These are phyloP conservation scores for Dysmachus trigonus DNA, from an alignment of 2,888 invertebrate genomes.

Conservation along the genomic window DNA sequence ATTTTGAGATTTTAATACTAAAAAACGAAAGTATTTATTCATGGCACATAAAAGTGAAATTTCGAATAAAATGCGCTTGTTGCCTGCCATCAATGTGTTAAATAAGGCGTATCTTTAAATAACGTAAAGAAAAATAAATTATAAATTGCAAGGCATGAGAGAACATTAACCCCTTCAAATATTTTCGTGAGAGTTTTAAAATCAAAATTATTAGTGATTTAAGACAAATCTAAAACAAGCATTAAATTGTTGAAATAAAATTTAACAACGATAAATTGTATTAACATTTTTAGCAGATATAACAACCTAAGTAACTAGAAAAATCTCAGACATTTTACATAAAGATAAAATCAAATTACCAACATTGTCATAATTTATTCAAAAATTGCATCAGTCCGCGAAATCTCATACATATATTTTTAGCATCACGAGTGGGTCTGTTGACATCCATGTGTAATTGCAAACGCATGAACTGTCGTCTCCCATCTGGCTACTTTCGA, in stretches of 20 bases:
- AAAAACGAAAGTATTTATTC: not conserved
- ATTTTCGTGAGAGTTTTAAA: not conserved
- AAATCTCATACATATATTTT: not conserved
- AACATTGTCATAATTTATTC: not conserved
- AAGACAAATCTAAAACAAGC: not conserved
- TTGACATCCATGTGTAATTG: not conserved
- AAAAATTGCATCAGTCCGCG: not conserved
- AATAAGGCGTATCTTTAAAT: not conserved
- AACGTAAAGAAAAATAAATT: not conserved
- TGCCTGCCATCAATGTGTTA: not conserved
- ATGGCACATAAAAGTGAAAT: constrained; percentile 53
- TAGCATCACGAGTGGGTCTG: constrained; percentile 1
- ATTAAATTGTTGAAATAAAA: not conserved
- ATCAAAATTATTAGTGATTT: no score
- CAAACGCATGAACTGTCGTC: not conserved
- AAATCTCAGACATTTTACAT: not conserved
- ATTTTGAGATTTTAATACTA: not conserved
- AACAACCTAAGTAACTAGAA: not conserved
- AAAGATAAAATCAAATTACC: not conserved
- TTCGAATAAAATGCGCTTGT: not conserved
- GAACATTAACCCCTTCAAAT: not conserved
- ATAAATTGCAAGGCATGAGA: not conserved
- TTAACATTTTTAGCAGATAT: no score
- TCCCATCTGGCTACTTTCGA: not conserved
- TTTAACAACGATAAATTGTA: not conserved